phyloP scores from a whole-genome alignment of 2,113 vertebrate genomes.

The Scytalopus superciliaris region DNA sequence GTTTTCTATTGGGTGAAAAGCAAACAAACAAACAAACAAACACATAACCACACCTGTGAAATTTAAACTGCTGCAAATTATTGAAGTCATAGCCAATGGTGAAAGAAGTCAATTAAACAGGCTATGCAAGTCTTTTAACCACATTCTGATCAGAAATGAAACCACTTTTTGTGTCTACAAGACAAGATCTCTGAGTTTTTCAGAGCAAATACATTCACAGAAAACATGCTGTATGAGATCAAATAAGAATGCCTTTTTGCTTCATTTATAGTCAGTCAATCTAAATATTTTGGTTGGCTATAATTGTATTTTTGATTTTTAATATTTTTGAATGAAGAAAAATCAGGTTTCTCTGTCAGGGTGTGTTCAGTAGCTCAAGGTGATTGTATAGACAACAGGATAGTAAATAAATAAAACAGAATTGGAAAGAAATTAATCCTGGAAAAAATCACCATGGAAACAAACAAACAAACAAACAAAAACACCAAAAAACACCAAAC shows the following conservation, averaged over 20 bases:
- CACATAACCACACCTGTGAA: constrained; percentile 7
- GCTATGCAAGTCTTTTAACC: neutral
- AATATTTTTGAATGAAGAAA: neutral
- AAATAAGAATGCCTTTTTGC: neutral
- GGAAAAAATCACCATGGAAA: neutral
- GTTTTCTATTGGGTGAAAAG: neutral
- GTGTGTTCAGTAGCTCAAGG: neutral
- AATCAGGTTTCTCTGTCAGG: neutral
- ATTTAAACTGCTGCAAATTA: neutral
- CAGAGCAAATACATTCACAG: neutral
- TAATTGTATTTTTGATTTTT: neutral
- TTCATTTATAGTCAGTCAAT: neutral
- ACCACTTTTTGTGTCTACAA: neutral
- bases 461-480: no score
- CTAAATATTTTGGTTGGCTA: neutral
- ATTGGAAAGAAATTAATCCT: neutral
- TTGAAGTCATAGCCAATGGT: neutral
- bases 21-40: neutral
- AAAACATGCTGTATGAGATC: neutral
- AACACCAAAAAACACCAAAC: neutral
- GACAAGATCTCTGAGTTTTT: neutral
- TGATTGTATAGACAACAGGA: neutral
- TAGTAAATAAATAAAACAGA: neutral
- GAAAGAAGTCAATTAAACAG: constrained; percentile 16
- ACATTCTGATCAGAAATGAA: neutral